Evolutionary conservation across 2,888 invertebrate genomes (phyloP).

Genomic region (Drosophila diplacantha): DNA sequence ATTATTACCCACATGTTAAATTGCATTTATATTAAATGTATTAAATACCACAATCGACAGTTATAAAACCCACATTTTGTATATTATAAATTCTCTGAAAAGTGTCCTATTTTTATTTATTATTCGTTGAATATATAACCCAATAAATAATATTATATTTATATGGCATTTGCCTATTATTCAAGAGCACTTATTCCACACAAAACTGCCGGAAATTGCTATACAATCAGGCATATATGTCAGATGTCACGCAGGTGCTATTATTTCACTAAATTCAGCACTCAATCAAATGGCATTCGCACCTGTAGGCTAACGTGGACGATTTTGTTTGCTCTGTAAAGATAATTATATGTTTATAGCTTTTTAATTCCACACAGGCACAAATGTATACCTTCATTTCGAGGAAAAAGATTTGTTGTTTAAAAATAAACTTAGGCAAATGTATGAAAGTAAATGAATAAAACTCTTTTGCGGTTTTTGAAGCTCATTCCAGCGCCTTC

Average conservation of each 20-base stretch:
- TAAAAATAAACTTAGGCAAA: background rate
- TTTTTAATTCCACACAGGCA: background rate
- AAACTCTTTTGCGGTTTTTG: background rate
- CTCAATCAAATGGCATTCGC: conserved; percentile 9
- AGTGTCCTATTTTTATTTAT: too few species aligned
- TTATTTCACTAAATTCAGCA: conserved; percentile 1
- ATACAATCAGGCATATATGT: background rate
- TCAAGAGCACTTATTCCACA: background rate
- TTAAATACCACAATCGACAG: too few species aligned
- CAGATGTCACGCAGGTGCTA: background rate
- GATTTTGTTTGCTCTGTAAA: background rate
- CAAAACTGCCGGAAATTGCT: background rate
- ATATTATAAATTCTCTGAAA: too few species aligned
- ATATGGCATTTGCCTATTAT: background rate
- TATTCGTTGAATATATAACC: too few species aligned
- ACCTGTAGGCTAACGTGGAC: background rate
- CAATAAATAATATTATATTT: background rate
- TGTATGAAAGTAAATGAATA: background rate
- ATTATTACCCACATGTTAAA: too few species aligned
- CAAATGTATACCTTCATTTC: background rate
- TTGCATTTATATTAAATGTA: too few species aligned
- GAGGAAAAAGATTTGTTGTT: background rate
- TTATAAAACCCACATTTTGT: too few species aligned
- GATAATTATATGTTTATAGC: background rate
- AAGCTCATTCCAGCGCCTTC: background rate